Evolutionary conservation across 2,888 invertebrate species (phyloP).

Genomic region (Drosophila subsilvestris): DNA sequence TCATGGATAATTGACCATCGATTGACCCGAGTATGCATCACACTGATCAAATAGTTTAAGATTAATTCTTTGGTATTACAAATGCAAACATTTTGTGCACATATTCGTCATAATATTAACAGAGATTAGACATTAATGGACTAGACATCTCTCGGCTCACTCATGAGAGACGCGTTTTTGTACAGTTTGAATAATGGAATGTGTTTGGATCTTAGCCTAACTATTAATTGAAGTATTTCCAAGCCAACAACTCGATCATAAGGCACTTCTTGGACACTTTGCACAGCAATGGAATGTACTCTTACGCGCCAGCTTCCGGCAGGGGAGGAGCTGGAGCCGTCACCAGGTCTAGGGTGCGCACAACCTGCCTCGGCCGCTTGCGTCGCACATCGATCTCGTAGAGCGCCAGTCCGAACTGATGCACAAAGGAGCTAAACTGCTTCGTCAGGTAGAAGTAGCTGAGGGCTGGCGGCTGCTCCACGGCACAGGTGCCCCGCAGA

Average conservation of each 20-base stretch:
- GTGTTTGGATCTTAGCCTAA: not conserved
- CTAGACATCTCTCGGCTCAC: not conserved
- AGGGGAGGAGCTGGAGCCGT: constrained; percentile 32
- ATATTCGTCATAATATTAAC: not conserved
- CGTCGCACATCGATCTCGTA: constrained; percentile 84
- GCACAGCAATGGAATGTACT: not conserved
- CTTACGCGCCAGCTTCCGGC: constrained; percentile 52
- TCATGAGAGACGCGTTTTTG: not conserved
- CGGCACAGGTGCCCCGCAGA: constrained; percentile 76
- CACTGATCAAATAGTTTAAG: constrained; percentile 19
- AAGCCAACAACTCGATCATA: constrained; percentile 39
- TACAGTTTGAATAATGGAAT: not conserved
- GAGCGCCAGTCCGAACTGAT: constrained; percentile 85
- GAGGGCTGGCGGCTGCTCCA: constrained; percentile 66
- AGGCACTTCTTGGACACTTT: constrained; percentile 58
- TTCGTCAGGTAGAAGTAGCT: constrained; percentile 73
- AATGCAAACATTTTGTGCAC: not conserved
- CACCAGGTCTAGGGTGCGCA: constrained; percentile 4
- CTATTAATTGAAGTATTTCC: constrained; percentile 31
- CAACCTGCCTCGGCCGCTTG: constrained; percentile 41
- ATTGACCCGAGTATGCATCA: constrained; percentile 9
- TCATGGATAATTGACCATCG: not conserved
- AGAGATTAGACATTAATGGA: not conserved
- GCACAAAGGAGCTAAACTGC: constrained; percentile 83
- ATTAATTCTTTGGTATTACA: constrained; percentile 5